These are phyloP conservation scores for Drosophila pseudotakahashii DNA, from an alignment of 2,888 invertebrate species.

Conservation along the genomic window DNA sequence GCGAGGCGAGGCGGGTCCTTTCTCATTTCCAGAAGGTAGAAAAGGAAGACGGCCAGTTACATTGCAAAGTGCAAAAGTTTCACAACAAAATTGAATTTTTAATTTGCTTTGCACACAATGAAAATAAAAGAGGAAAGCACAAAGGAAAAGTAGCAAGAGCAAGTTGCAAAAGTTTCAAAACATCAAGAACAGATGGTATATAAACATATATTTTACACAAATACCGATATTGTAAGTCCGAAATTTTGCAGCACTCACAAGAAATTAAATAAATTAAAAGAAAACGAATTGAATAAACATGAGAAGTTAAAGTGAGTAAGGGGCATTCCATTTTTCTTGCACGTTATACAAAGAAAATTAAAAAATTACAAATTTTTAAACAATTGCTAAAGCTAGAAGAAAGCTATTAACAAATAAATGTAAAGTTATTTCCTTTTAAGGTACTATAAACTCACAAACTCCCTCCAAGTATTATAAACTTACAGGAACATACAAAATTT, in stretches of 20 bases:
- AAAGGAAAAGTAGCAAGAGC: neutral
- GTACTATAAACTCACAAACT: too few relatives aligned
- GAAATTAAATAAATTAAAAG: neutral
- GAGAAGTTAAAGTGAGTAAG: neutral
- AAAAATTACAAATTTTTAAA: too few relatives aligned
- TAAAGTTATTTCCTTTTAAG: too few relatives aligned
- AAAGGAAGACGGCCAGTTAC: conserved; percentile 4
- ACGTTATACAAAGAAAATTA: too few relatives aligned
- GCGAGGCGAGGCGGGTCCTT: conserved; percentile 4
- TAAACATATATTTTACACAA: neutral
- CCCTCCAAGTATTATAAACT: too few relatives aligned
- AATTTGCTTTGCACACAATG: conserved; percentile 53
- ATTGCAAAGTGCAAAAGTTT: conserved; percentile 58
- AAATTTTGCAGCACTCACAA: neutral
- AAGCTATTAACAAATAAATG: too few relatives aligned
- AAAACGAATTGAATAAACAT: neutral
- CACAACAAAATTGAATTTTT: conserved; percentile 67
- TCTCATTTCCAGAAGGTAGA: neutral
- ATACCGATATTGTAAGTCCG: neutral
- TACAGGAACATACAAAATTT: too few relatives aligned
- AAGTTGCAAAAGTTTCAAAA: conserved; percentile 3
- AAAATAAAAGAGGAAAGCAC: conserved; percentile 26
- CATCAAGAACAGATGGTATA: conserved; percentile 4
- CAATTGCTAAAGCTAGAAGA: too few relatives aligned
- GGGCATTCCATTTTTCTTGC: too few relatives aligned